Evolutionary conservation across 2,113 vertebrate genomes (phyloP).

Genomic region (Rhagologus leucostigma): DNA sequence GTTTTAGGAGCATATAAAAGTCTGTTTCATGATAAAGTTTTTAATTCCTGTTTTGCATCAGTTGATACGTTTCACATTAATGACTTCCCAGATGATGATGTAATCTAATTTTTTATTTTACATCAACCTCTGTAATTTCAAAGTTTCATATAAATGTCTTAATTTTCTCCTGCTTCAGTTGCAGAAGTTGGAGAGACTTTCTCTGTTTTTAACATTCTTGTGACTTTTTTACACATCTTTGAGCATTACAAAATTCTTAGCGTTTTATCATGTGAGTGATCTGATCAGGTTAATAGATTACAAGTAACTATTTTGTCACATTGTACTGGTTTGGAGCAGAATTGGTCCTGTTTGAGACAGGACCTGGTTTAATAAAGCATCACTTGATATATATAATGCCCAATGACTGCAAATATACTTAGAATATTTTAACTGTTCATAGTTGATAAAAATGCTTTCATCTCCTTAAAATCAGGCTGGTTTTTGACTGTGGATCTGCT

Average conservation of each 20-base stretch:
- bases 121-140: background rate
- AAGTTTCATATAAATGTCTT: background rate
- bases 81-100: background rate
- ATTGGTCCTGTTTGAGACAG: too few relatives aligned
- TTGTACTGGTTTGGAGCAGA: background rate
- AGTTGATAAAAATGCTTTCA: background rate
- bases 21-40: background rate
- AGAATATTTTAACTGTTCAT: background rate
- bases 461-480: background rate
- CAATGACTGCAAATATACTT: background rate
- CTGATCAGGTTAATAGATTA: background rate
- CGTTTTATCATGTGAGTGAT: background rate
- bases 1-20: background rate
- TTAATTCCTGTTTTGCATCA: background rate
- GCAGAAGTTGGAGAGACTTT: background rate
- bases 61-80: background rate
- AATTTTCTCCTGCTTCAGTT: background rate
- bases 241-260: background rate
- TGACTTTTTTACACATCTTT: background rate
- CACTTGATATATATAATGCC: background rate
- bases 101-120: background rate
- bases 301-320: background rate
- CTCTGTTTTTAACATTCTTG: background rate
- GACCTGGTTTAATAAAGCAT: background rate
- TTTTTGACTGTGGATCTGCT: background rate